A percentile compares a stretch with the other conserved stretches of the same genome.
phyloP scores from a whole-genome alignment of 35 echinoderm and acorn worm genomes.

The Ophiothrix spiculata region DNA sequence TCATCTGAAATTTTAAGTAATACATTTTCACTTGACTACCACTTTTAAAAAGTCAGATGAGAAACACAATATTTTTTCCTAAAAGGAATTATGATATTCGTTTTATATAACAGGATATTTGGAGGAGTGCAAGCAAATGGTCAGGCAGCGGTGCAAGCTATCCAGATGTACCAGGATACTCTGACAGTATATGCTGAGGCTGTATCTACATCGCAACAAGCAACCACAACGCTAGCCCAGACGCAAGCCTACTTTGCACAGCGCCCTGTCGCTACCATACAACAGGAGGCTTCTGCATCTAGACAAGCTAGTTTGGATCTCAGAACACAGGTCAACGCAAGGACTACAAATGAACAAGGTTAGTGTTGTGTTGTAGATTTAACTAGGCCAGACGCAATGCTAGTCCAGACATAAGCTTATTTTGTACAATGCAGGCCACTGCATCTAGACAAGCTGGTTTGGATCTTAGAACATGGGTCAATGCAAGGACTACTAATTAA shows the following conservation, averaged over 20 bases:
- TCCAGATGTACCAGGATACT: constrained; percentile 50
- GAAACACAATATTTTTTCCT: no score
- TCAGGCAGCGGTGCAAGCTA: constrained; percentile 51
- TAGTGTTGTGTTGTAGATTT: background rate
- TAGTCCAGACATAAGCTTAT: no score
- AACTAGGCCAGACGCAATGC: background rate
- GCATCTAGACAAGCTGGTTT: background rate
- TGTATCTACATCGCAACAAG: constrained; percentile 11
- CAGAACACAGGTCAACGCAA: constrained; percentile 1
- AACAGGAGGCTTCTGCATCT: constrained; percentile 30
- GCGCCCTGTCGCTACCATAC: constrained; percentile 17
- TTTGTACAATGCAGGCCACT: background rate
- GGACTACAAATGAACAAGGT: constrained; percentile 51
- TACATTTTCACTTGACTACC: no score
- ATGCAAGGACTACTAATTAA: background rate
- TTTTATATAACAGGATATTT: constrained; percentile 75
- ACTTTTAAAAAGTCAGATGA: no score
- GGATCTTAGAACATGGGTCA: background rate
- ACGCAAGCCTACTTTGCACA: constrained; percentile 17
- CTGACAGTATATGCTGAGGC: constrained; percentile 56
- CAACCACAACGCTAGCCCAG: constrained; percentile 21
- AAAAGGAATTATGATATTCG: no score
- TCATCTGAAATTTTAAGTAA: no score
- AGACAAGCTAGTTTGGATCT: constrained; percentile 29
- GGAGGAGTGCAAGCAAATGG: constrained; percentile 20